These are phyloP conservation scores for Callorhinus ursinus DNA, from an alignment of 2,113 vertebrate species.

Conservation along the genomic window DNA sequence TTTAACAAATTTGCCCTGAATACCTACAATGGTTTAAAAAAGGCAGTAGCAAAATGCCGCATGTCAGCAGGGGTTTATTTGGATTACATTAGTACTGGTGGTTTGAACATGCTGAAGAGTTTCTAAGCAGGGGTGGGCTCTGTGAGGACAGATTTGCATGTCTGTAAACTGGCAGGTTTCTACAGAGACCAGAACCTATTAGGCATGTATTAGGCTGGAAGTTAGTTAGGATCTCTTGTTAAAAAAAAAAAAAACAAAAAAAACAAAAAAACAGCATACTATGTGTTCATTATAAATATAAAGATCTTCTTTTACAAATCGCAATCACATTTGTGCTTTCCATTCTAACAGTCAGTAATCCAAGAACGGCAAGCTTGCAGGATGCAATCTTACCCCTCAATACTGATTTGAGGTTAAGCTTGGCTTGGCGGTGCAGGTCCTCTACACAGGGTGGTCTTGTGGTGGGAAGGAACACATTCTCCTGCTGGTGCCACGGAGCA, in stretches of 20 bases:
- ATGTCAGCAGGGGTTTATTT: background rate
- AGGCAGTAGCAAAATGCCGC: background rate
- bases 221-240: background rate
- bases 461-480: constrained; percentile 95
- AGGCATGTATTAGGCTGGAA: background rate
- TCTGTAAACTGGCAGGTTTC: background rate
- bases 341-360: background rate
- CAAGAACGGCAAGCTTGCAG: background rate
- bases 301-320: background rate
- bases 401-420: constrained; percentile 97
- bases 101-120: background rate
- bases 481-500: constrained; percentile 97
- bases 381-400: constrained; percentile 90
- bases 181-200: background rate
- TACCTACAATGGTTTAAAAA: background rate
- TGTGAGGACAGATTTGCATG: background rate
- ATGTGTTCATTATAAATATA: background rate
- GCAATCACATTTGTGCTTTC: background rate
- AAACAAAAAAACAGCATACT: background rate
- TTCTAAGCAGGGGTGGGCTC: background rate
- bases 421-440: constrained; percentile 96
- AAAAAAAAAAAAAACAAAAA: background rate
- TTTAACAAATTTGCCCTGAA: constrained; percentile 29
- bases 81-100: background rate
- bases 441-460: constrained; percentile 95